These are phyloP conservation scores for Lypha dubia DNA, from an alignment of 2,888 invertebrate species.

Conservation along the genomic window DNA sequence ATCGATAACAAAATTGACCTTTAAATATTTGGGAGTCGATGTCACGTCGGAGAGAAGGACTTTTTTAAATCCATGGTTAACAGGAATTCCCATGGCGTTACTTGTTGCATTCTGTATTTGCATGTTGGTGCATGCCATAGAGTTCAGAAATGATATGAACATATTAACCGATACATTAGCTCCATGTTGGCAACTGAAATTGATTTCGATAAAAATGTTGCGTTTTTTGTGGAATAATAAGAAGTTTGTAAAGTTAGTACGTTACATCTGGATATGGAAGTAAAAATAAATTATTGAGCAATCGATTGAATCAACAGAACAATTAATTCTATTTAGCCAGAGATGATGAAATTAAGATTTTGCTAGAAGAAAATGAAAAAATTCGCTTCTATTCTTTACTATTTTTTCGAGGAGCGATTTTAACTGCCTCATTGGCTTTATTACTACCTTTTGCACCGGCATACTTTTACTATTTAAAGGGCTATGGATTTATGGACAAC, in stretches of 20 bases:
- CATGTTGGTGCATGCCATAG: constrained; percentile 40
- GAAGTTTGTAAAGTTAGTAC: constrained; percentile 55
- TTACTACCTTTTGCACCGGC: constrained; percentile 37
- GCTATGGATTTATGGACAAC: constrained; percentile 33
- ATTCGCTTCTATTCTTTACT: constrained; percentile 19
- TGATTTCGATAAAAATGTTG: constrained; percentile 62
- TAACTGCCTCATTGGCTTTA: constrained; percentile 32
- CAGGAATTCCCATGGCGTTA: not conserved
- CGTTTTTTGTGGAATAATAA: constrained; percentile 59
- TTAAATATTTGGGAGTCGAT: constrained; percentile 45
- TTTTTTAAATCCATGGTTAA: constrained; percentile 5
- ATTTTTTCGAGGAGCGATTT: constrained; percentile 30
- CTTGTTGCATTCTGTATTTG: not conserved
- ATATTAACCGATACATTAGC: constrained; percentile 64
- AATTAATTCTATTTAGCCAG: constrained; percentile 13
- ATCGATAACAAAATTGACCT: constrained; percentile 27
- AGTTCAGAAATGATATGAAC: constrained; percentile 52
- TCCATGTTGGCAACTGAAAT: constrained; percentile 51
- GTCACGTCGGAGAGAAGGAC: constrained; percentile 8
- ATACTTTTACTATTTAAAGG: constrained; percentile 19
- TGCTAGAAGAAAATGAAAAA: constrained; percentile 57
- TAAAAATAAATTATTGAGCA: no score
- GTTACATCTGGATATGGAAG: constrained; percentile 59
- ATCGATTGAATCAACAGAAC: no score
- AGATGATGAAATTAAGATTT: constrained; percentile 36